phyloP scores from a whole-genome alignment of 2,888 invertebrate species.

The Lypha dubia region DNA sequence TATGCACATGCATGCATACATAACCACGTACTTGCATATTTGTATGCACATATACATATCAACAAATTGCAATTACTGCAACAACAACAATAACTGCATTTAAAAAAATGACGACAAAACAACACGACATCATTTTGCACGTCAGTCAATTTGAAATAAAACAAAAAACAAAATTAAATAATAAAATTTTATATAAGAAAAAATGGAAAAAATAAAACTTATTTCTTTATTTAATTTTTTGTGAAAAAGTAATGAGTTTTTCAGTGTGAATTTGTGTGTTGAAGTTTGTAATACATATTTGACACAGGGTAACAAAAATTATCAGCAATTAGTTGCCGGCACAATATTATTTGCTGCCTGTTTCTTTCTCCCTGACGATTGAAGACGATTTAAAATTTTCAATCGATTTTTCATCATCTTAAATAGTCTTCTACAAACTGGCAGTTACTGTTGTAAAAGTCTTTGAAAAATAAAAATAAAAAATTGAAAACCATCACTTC shows the following conservation, averaged over 20 bases:
- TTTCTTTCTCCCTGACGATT: too few species aligned
- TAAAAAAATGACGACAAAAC: constrained; percentile 69
- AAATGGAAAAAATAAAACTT: constrained; percentile 59
- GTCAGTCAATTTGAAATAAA: constrained; percentile 74
- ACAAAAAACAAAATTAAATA: constrained; percentile 38
- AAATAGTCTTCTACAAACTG: too few species aligned
- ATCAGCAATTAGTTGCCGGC: too few species aligned
- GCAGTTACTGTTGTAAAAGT: too few species aligned
- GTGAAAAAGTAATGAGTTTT: constrained; percentile 48
- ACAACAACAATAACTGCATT: constrained; percentile 51
- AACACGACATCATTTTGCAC: constrained; percentile 81
- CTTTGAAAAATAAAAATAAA: too few species aligned
- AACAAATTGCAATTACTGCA: constrained; percentile 65
- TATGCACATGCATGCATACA: background rate
- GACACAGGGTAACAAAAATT: constrained; percentile 43
- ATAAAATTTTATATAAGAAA: constrained; percentile 44
- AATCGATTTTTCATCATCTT: too few species aligned
- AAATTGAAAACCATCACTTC: too few species aligned
- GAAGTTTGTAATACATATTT: background rate
- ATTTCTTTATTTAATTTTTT: constrained; percentile 7
- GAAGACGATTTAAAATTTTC: too few species aligned
- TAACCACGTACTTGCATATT: background rate
- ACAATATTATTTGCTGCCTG: too few species aligned
- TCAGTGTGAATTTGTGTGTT: constrained; percentile 8
- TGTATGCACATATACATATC: constrained; percentile 27